Percentiles rank a stretch among this genome's conserved stretches.
These are phyloP conservation scores for Acleris cristana DNA, from an alignment of 2,888 invertebrate genomes.

Conservation along the genomic window DNA sequence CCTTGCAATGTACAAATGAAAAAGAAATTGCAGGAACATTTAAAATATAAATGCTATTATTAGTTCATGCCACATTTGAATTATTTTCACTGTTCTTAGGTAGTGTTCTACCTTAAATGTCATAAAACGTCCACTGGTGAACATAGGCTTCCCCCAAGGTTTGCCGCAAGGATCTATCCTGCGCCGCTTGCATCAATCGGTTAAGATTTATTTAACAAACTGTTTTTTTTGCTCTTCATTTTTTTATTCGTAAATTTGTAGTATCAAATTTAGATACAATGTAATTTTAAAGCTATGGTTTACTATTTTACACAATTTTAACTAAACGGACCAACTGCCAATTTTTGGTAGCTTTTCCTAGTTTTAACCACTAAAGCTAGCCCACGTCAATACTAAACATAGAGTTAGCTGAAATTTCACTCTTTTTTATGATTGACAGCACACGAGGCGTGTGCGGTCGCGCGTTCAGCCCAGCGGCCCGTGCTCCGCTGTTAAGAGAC, in stretches of 20 bases:
- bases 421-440: constrained; percentile 80
- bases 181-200: too few relatives aligned
- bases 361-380: constrained; percentile 45
- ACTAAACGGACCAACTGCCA: constrained; percentile 9
- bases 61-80: too few relatives aligned
- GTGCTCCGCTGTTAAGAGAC: constrained; percentile 75
- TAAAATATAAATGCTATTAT: background rate
- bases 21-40: background rate
- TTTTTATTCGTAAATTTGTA: too few relatives aligned
- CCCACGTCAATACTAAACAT: constrained; percentile 64
- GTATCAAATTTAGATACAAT: too few relatives aligned
- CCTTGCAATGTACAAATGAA: background rate
- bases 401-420: constrained; percentile 71
- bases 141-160: too few relatives aligned
- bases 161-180: too few relatives aligned
- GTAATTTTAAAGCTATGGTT: too few relatives aligned
- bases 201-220: too few relatives aligned
- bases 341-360: constrained; percentile 49
- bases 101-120: too few relatives aligned
- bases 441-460: constrained; percentile 79
- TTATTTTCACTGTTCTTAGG: too few relatives aligned
- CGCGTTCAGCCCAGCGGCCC: constrained; percentile 73
- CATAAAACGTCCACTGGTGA: too few relatives aligned
- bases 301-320: background rate
- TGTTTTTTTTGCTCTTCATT: too few relatives aligned